Evolutionary conservation across 2,888 invertebrate species (phyloP).

Genomic region (Microdon myrmicae): DNA sequence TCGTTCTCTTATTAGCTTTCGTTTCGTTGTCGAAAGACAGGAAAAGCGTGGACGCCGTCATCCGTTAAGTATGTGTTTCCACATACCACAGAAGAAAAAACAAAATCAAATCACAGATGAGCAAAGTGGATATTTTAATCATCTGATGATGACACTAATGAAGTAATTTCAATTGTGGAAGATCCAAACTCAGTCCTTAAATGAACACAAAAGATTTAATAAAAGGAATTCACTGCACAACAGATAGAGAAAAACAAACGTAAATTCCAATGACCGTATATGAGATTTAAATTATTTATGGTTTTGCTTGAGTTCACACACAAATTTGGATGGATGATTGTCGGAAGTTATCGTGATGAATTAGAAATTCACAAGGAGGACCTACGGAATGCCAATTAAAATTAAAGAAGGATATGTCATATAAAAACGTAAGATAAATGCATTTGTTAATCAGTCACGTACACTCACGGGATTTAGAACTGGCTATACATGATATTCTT

Average conservation of each 20-base stretch:
- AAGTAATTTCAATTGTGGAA: conserved; percentile 50
- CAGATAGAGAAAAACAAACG: not conserved
- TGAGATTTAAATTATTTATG: conserved; percentile 39
- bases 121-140: conserved; percentile 34
- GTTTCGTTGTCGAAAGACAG: conserved; percentile 11
- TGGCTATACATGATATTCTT: not conserved
- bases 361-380: conserved; percentile 40
- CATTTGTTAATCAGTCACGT: too few species aligned
- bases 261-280: conserved; percentile 38
- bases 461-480: too few species aligned
- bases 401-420: too few species aligned
- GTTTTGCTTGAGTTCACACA: conserved; percentile 7
- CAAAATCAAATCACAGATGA: conserved; percentile 5
- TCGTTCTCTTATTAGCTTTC: conserved; percentile 13
- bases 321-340: conserved; percentile 40
- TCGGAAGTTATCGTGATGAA: conserved; percentile 39
- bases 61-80: conserved; percentile 20
- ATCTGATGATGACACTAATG: conserved; percentile 30
- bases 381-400: conserved; percentile 40
- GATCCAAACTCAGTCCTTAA: conserved; percentile 22
- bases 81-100: conserved; percentile 5
- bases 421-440: too few species aligned
- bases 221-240: conserved; percentile 6
- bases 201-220: not conserved
- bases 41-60: conserved; percentile 19